Percentiles rank a stretch among this genome's conserved stretches.
Conservation (phyloP, 2,113 vertebrate species). For the Himantopus leucocephalus region DNA sequence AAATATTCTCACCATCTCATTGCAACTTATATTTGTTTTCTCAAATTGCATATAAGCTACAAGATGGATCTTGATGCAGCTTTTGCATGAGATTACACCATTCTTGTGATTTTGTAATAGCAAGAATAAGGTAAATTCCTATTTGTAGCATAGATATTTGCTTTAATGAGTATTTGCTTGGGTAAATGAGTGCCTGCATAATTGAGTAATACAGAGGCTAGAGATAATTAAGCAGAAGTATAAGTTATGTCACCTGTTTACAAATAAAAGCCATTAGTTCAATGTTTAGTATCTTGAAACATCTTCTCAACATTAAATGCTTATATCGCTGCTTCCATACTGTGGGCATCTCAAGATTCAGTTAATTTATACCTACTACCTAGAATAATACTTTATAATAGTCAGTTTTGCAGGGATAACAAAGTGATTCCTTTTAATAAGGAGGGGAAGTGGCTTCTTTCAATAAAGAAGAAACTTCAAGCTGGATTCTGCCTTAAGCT, state of each 20-base stretch:
- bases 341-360: constrained; percentile 4
- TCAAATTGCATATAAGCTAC: background rate
- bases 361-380: background rate
- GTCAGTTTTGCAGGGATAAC: background rate
- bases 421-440: background rate
- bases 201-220: constrained; percentile 51
- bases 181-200: constrained; percentile 43
- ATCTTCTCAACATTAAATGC: constrained; percentile 36
- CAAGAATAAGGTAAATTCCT: constrained; percentile 39
- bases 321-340: constrained; percentile 15
- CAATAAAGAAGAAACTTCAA: background rate
- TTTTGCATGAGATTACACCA: constrained; percentile 8
- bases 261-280: constrained; percentile 59
- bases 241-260: constrained; percentile 58
- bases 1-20: background rate
- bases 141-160: constrained; percentile 31
- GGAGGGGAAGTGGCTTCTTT: background rate
- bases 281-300: constrained; percentile 36
- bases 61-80: background rate
- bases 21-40: constrained; percentile 4
- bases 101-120: background rate
- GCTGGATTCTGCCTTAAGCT: background rate
- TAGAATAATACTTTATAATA: background rate
- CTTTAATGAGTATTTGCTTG: constrained; percentile 58
- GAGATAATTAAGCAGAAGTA: constrained; percentile 49